These are phyloP conservation scores for Equus quagga DNA, from an alignment of 2,113 vertebrate species.

Conservation along the genomic window DNA sequence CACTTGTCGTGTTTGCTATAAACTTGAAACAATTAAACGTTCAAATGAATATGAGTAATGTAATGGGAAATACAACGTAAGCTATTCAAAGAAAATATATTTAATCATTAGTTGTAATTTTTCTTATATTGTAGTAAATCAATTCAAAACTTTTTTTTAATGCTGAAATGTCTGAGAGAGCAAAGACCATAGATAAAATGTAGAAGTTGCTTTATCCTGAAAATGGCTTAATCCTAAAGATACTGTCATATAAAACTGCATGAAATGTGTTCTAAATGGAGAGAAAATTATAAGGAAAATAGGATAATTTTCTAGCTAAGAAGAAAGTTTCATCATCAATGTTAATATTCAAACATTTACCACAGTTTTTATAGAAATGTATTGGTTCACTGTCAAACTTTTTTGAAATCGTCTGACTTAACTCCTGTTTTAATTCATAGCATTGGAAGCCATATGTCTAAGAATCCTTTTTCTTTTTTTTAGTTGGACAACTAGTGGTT, in stretches of 20 bases:
- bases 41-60: constrained; percentile 99
- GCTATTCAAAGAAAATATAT: constrained; percentile 71
- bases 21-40: constrained; percentile 98
- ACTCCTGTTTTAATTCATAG: constrained; percentile 22
- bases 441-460: not conserved
- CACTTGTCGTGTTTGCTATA: constrained; percentile 98
- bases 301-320: not conserved
- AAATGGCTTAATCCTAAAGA: constrained; percentile 2
- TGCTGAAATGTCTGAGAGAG: constrained; percentile 18
- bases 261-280: constrained; percentile 17
- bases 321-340: not conserved
- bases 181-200: not conserved
- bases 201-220: not conserved
- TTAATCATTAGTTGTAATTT: constrained; percentile 10
- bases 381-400: not conserved
- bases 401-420: not conserved
- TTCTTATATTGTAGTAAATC: constrained; percentile 1
- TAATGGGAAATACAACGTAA: constrained; percentile 99
- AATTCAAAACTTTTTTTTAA: constrained; percentile 21
- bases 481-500: constrained; percentile 98
- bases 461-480: constrained; percentile 50
- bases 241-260: not conserved
- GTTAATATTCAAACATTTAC: not conserved
- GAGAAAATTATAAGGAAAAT: not conserved
- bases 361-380: not conserved